Evolutionary conservation across 2,113 vertebrate genomes (phyloP).

Genomic region (Cyanistes caeruleus): DNA sequence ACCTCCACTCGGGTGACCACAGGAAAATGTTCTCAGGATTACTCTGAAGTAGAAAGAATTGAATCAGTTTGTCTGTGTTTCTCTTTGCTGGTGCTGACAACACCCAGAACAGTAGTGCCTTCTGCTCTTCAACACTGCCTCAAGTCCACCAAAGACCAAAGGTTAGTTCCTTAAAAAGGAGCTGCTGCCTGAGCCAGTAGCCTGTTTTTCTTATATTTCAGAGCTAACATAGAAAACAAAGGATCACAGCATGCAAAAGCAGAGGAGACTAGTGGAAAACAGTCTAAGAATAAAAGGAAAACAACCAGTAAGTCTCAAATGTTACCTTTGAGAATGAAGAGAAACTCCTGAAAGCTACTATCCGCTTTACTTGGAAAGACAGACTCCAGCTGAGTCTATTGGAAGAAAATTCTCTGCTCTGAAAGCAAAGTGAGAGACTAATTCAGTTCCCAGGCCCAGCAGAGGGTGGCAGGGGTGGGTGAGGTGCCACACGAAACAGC

Average conservation of each 20-base stretch:
- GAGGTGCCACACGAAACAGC: neutral
- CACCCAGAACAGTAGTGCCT: neutral
- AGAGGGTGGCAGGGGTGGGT: neutral
- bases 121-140: neutral
- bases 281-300: neutral
- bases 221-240: neutral
- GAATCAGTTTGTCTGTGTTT: neutral
- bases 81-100: neutral
- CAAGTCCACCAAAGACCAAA: neutral
- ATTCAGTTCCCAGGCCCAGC: neutral
- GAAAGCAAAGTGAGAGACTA: neutral
- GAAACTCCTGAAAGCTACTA: neutral
- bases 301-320: neutral
- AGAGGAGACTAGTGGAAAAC: neutral
- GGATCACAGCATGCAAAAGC: neutral
- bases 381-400: neutral
- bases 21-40: neutral
- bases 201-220: neutral
- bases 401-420: neutral
- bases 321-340: neutral
- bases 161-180: neutral
- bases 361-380: neutral
- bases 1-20: neutral
- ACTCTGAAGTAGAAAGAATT: neutral
- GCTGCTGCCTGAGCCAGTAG: neutral